Evolutionary conservation across 2,888 invertebrate species (phyloP).

Genomic region (Pheosia tremula): DNA sequence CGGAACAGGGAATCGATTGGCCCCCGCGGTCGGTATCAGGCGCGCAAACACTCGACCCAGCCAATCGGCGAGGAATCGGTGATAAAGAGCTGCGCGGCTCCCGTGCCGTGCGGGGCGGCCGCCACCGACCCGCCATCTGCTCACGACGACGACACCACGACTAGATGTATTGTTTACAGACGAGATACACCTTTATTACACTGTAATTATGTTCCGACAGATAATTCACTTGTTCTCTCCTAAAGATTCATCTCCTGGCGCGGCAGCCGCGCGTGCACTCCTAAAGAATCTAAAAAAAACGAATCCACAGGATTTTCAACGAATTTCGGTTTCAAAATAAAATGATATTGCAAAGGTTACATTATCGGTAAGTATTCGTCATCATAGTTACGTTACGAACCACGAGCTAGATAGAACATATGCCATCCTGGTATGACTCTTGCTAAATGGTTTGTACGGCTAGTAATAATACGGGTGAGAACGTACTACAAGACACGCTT

Average conservation of each 20-base stretch:
- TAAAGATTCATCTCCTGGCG: background rate
- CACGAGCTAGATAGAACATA: background rate
- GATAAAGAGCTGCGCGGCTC: constrained; percentile 58
- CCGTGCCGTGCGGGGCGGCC: constrained; percentile 40
- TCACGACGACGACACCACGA: constrained; percentile 58
- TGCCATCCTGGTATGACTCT: background rate
- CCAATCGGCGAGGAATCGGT: constrained; percentile 71
- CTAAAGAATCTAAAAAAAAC: background rate
- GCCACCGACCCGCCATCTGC: constrained; percentile 66
- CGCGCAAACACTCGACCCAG: constrained; percentile 79
- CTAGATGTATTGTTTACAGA: constrained; percentile 68
- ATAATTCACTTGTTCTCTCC: constrained; percentile 58
- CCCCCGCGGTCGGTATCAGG: constrained; percentile 67
- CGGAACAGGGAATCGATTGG: constrained; percentile 78
- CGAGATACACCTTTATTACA: constrained; percentile 79
- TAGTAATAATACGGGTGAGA: background rate
- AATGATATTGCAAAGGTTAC: background rate
- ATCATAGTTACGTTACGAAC: background rate
- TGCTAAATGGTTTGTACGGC: background rate
- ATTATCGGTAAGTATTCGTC: background rate
- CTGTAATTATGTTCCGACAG: constrained; percentile 68
- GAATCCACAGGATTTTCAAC: background rate
- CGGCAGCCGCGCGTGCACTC: background rate
- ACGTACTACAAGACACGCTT: background rate
- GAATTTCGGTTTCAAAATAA: background rate